Evolutionary conservation across 2,797 vertebrate species (phyloP), one percentile per base, ranked within the genome.

Genomic region (Myripristis murdjan): DNA sequence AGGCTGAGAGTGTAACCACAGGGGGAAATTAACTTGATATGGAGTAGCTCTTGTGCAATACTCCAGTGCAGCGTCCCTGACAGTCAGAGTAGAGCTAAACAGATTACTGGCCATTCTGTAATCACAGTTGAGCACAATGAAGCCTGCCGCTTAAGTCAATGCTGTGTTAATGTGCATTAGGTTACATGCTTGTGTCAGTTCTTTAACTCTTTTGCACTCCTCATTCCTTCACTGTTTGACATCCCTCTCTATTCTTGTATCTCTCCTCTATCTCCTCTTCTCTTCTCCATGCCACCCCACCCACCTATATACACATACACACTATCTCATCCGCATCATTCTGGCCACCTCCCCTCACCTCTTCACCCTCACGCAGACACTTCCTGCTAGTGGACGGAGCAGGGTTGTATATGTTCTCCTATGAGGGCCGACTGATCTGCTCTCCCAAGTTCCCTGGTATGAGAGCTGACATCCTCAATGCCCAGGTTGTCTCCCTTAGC

Each of bases 361-460:
- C 26, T 2, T 22, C 33, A 23, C 61, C 22, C 7, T 46, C 62
- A 52, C n/a, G 3, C 67, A 99, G 98, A 82, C 95, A 97, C 91
- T 97, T 98, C 92, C 95, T 99, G 72, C 94, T 99, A 2, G 95
- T 97, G 73, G 97, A 99, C 69, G 97, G 97, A 81, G 95, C 95
- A 48, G 97, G 96, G 6, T 87, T 99, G 83, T 97, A 96, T 82
- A 92, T 95, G 64, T 98, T 97, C 90, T 98, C 97, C 10, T 98
- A 99, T 55, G 98, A 99, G 73, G 97, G 97, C 4, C 95, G 96
- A 64, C 91, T 98, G 43, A 94, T 98, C 89, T 99, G 96, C 16
- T 94, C 96, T 75, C 97, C 97, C 12, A 98, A 96, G 90, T 96
- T 96, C 76, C 95, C 95, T 2, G 96, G 97, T 65, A 95, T 98